Base-by-base conservation (phyloP, 2,888 invertebrate species). In the Drosophila neonasuta region DNA sequence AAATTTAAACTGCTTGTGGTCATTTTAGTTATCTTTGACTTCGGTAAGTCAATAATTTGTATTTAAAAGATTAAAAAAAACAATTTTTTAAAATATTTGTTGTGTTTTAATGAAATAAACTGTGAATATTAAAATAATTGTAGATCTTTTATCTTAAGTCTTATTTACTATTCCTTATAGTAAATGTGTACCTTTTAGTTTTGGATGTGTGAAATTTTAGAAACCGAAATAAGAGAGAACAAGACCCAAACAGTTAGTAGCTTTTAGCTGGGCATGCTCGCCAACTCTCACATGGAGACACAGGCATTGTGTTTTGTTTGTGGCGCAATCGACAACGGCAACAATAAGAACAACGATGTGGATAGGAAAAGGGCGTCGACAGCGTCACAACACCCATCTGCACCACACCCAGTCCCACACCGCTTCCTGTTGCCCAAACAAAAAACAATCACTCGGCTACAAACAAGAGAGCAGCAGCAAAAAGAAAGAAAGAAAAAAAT, bases 391-490 rank as follows among this genome's bases (percentile, higher is more conserved):
- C 57, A 30, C 60, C 41, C 24, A 24, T 36, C 32, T 45, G 42
- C 30, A 13, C 34, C 24, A 39, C 24, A 39, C 15, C 20, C 49
- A 42, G 13, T 30, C 15, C 20, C 49, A 42, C 30, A n/a, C 39
- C 34, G 8, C 30, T 39, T 39, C 4, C 32, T 42, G 42, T 20
- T 20, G 70, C 54, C 63, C 52, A 50, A 57, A 11, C 34, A 44
- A 44, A 76, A 78, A 78, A 67, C 65, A 77, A 75, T 70, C 66
- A 57, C 34, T 48, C 20, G 46, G 45, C 36, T 44, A 45, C 57
- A 60, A 79, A 70, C 11, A 46, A 49, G 34, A 48, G 36, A 24
- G 39, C 32, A 4, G 39, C 44, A 11, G 56, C 39, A 29, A 36
- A 9, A 20, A 29, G 44, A 39, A 39, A 30, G 20, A 20, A 10